Base-by-base conservation (phyloP, 2,113 vertebrate genomes). In the Percina caprodes region DNA sequence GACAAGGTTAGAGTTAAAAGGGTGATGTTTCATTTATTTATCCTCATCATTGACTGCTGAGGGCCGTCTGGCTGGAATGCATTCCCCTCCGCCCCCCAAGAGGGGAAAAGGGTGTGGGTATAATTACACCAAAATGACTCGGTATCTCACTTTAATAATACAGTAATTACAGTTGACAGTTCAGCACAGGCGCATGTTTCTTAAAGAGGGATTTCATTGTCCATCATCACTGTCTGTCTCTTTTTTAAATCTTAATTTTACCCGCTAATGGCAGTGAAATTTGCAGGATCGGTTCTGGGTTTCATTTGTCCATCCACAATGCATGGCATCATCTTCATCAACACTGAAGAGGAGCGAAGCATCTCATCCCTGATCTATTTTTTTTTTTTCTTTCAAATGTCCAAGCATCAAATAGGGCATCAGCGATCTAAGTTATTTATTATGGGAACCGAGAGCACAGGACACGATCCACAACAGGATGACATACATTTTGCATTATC, bases 101-200 rank as follows among this genome's bases (percentile, higher is more conserved):
- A 60, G 18, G 73, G 52, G 80, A 30, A 80, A 79, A 85, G 74
- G 82, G 88, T 79, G 87, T 87, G 88, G 82, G 56, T 82, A 18
- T 85, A 90, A 93, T 90, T 86, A 88, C 74, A 74, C 26, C 60
- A 69, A 68, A 88, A 83, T 70, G 60, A 79, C 79, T 83, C 79
- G 58, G 24, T 70, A 76, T 86, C 74, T 67, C 59, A 52, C 83
- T 81, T 82, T 68, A 76, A 79, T 83, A 85, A 87, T 52, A 52
- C 68, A 55, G 67, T 72, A 86, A 91, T 91, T 88, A 60, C 68
- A 58, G 63, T 63, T 84, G 81, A 86, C 80, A 82, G 56, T 68
- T 85, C 39, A 58, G 49, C 6, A 5, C 48, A 14, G 66, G 69
- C 45, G 0, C 9, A 4, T 49, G 54, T 54, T 71, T 26, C 16